Evolutionary conservation across 2,113 vertebrate genomes (phyloP), one percentile per base, ranked within the genome.

Genomic region (Amphiprion percula): DNA sequence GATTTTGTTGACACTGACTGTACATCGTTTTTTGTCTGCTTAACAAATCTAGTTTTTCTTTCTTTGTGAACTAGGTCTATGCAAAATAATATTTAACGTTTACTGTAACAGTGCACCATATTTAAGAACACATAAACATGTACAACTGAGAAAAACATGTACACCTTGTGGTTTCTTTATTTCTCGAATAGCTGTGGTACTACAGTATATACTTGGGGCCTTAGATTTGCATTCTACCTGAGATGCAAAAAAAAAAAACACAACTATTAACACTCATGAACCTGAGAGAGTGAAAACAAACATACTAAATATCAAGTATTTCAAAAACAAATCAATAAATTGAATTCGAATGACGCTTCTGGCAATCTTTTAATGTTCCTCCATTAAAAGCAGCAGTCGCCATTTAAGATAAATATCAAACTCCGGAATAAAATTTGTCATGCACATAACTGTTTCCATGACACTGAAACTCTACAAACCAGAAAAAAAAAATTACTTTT

Each of bases 231-330:
- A 93, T 88, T 94, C 94, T 94, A 94, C 94, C 94, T 95, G 94
- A 95, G 95, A 95, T 95, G 95, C 95, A 95, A 94, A 94, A 90
- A 90, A 91, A 94, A 94, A 90, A 90, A 91, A 93, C 86, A 90
- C 82, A 91, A 91, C 84, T 86, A 88, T 90, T 80, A 89, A 93
- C 90, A 91, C 87, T 92, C 88, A 90, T 93, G 91, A 94, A 95
- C 94, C 94, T 95, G 93, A 95, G 94, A 94, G 90, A 93, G 90
- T 90, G 89, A 87, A 93, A 86, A 92, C 83, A 88, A 87, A 90
- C 76, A 33, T 79, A 91, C 84, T 84, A 79, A 81, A 91, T 87
- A 89, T 83, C 49, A 75, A 89, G 47, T 86, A 73, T 82, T 63
- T 46, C 10, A 79, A 75, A 74, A 56, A 8, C 19, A 79, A 78